Conservation (phyloP, 1,140 invertebrate genomes). For the Orchesella cincta region DNA sequence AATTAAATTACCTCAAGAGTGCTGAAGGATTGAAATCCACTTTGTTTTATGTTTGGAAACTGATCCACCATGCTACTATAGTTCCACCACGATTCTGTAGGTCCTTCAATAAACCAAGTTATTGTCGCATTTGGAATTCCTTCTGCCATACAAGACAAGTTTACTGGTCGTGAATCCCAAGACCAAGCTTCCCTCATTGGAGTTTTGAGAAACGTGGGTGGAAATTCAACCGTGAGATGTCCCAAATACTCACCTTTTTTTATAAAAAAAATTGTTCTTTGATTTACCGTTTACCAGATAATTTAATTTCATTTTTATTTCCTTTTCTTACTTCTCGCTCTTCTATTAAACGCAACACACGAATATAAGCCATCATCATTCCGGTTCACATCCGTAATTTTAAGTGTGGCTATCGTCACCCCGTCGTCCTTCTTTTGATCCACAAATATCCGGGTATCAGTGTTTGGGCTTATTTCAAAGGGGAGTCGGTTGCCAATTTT, state of each 20-base stretch:
- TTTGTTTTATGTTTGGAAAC: slow-evolving; percentile 60
- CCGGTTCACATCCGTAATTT: slow-evolving; percentile 52
- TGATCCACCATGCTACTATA: slow-evolving; percentile 54
- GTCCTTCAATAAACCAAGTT: slow-evolving; percentile 67
- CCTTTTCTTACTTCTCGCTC: slow-evolving; percentile 53
- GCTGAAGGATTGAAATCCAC: slow-evolving; percentile 69
- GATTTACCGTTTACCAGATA: too few species aligned
- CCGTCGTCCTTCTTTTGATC: slow-evolving; percentile 44
- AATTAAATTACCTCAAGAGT: slow-evolving; percentile 60
- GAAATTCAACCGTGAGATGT: slow-evolving; percentile 80
- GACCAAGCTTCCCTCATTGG: slow-evolving; percentile 72
- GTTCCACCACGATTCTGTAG: slow-evolving; percentile 58
- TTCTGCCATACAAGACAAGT: slow-evolving; percentile 82
- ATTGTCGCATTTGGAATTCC: slow-evolving; percentile 91
- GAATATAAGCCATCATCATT: slow-evolving; percentile 84
- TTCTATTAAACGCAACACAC: slow-evolving; percentile 76
- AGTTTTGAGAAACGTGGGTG: slow-evolving; percentile 69
- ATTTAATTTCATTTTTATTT: slow-evolving; percentile 60
- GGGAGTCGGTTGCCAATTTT: slow-evolving; percentile 56
- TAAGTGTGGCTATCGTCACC: slow-evolving; percentile 51
- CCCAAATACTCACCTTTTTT: slow-evolving; percentile 57
- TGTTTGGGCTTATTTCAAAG: slow-evolving; percentile 50
- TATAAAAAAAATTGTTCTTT: neutral
- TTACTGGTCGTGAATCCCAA: slow-evolving; percentile 76
- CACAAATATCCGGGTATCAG: slow-evolving; percentile 53